Conservation (phyloP, 2,888 invertebrate genomes). For the Polydrusus pterygomalis region DNA sequence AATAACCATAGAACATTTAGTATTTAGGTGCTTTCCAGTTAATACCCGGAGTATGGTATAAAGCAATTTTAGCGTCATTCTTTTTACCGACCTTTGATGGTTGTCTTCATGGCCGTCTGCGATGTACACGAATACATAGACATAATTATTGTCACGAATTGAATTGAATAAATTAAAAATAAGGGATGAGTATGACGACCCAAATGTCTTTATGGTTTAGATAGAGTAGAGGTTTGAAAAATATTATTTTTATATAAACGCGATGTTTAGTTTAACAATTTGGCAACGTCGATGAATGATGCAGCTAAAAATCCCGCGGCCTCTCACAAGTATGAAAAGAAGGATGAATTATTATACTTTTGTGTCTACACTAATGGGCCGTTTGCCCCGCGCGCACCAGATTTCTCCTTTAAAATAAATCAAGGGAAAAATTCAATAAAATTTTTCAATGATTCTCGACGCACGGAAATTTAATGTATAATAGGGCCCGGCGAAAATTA, state of each 20-base stretch:
- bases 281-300: slow-evolving; percentile 51
- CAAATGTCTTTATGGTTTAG: background rate
- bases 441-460: slow-evolving; percentile 49
- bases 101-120: no score
- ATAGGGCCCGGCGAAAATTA: slow-evolving; percentile 29
- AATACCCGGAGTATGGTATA: no score
- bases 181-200: no score
- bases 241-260: background rate
- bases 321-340: slow-evolving; percentile 61
- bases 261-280: slow-evolving; percentile 35
- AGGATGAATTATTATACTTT: slow-evolving; percentile 67
- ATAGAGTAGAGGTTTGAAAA: no score
- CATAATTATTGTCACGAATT: no score
- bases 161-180: no score
- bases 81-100: no score
- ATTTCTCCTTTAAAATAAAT: slow-evolving; percentile 59
- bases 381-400: slow-evolving; percentile 62
- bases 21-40: no score
- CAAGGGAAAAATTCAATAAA: slow-evolving; percentile 55
- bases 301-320: slow-evolving; percentile 48
- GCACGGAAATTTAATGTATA: slow-evolving; percentile 27
- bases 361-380: slow-evolving; percentile 67
- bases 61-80: no score
- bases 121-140: no score
- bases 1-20: no score